These are phyloP conservation scores for Strongylocentrotus purpuratus DNA, from an alignment of 35 echinoderm and acorn worm species.

Conservation along the genomic window DNA sequence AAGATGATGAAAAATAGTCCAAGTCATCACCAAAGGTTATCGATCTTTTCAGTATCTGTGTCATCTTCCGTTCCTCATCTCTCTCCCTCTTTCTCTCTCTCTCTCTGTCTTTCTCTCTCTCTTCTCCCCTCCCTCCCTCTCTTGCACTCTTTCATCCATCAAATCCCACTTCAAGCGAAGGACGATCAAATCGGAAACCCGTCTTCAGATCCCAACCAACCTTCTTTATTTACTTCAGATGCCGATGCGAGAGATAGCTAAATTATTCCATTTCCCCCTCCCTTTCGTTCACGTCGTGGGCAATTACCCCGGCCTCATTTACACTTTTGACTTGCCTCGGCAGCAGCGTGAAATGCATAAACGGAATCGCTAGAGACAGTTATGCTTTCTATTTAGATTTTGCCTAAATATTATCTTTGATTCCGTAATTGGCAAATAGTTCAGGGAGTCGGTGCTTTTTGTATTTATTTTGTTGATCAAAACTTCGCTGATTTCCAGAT, in stretches of 20 bases:
- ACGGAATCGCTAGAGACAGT: conserved; percentile 35
- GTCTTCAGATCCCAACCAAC: not conserved
- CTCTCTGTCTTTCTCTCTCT: too few relatives aligned
- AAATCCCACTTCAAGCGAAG: conserved; percentile 25
- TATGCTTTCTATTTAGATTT: conserved; percentile 19
- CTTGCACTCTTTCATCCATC: not conserved
- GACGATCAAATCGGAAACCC: conserved; percentile 42
- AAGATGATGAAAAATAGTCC: not conserved
- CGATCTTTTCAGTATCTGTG: conserved; percentile 20
- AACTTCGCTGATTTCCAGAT: not conserved
- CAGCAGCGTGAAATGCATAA: conserved; percentile 25
- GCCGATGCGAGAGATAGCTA: conserved; percentile 35
- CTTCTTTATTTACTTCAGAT: conserved; percentile 28
- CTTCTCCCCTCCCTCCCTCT: not conserved
- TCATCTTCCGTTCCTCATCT: conserved; percentile 22
- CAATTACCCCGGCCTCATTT: conserved; percentile 9
- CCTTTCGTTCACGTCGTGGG: not conserved
- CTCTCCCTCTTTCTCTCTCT: not conserved
- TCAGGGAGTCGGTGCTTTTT: not conserved
- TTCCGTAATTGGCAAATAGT: not conserved
- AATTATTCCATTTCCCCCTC: conserved; percentile 48
- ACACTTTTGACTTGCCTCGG: not conserved
- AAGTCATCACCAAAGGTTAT: conserved; percentile 6
- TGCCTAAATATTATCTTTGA: conserved; percentile 6
- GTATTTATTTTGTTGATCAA: conserved; percentile 15